Evolutionary conservation across 2,888 invertebrate species (phyloP).

Genomic region (Pegoplata infirma): DNA sequence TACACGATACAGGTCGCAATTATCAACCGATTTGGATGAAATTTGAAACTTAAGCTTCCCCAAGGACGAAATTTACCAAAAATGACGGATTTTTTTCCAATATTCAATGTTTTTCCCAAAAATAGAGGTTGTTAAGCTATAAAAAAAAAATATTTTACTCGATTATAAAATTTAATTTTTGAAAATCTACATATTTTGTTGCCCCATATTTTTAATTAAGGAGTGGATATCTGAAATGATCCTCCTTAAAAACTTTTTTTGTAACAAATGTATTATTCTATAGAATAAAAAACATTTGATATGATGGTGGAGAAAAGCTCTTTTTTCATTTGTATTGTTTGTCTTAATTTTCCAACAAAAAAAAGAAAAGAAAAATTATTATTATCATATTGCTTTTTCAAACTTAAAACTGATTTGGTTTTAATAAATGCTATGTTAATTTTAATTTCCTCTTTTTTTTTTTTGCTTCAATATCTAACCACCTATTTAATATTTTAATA

Average conservation of each 20-base stretch:
- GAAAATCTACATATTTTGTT: not conserved
- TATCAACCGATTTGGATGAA: too few species aligned
- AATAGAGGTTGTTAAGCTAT: too few species aligned
- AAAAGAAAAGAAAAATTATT: constrained; percentile 52
- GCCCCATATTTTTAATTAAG: not conserved
- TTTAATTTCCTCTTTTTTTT: constrained; percentile 55
- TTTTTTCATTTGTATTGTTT: constrained; percentile 63
- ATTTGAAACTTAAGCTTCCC: too few species aligned
- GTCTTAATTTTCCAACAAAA: constrained; percentile 58
- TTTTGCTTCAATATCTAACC: constrained; percentile 52
- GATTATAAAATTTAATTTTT: not conserved
- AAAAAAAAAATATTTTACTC: too few species aligned
- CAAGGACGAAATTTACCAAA: too few species aligned
- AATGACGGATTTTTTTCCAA: too few species aligned
- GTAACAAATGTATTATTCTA: constrained; percentile 19
- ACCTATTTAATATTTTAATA: constrained; percentile 58
- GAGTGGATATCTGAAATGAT: constrained; percentile 7
- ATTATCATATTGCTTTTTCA: constrained; percentile 23
- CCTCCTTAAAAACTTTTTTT: constrained; percentile 26
- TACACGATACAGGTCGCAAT: too few species aligned
- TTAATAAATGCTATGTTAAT: constrained; percentile 37
- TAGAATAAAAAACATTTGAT: constrained; percentile 23
- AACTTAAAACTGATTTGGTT: constrained; percentile 24
- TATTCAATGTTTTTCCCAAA: too few species aligned
- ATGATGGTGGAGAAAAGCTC: constrained; percentile 33